Evolutionary conservation across 2,797 vertebrate genomes (phyloP).

Genomic region (Hapalemur alaotrensis): DNA sequence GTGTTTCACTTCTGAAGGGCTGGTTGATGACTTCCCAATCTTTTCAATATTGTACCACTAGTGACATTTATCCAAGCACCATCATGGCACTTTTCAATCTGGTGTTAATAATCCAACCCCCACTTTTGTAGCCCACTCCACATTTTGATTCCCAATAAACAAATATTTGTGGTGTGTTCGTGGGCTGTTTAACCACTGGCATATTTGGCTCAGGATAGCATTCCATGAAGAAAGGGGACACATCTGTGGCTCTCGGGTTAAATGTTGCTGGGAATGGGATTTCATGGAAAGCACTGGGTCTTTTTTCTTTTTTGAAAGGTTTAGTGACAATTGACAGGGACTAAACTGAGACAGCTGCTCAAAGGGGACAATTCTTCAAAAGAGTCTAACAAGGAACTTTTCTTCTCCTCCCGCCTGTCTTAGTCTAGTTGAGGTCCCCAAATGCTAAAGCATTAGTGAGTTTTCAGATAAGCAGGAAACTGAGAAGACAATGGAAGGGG

Average conservation of each 20-base stretch:
- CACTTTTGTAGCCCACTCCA: conserved; percentile 70
- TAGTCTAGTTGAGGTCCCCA: not conserved
- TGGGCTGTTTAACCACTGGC: conserved; percentile 78
- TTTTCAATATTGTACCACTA: conserved; percentile 73
- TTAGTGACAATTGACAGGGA: conserved; percentile 6
- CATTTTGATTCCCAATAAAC: conserved; percentile 82
- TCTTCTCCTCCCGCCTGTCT: not conserved
- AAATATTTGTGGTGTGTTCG: conserved; percentile 81
- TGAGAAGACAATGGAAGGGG: conserved; percentile 48
- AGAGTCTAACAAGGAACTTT: not conserved
- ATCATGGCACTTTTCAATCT: conserved; percentile 78
- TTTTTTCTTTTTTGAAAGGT: conserved; percentile 24
- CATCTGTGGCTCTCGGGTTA: conserved; percentile 39
- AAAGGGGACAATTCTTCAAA: conserved; percentile 43
- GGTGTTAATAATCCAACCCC: conserved; percentile 78
- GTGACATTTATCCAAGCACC: conserved; percentile 76
- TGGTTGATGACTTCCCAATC: conserved; percentile 83
- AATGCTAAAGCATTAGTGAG: conserved; percentile 9
- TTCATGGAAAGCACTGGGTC: conserved; percentile 46
- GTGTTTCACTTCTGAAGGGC: conserved; percentile 81
- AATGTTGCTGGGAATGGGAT: conserved; percentile 25
- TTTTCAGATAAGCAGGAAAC: conserved; percentile 65
- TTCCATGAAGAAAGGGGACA: conserved; percentile 63
- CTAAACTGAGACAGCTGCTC: not conserved
- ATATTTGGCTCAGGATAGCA: conserved; percentile 60